phyloP scores from a whole-genome alignment of 2,888 invertebrate species.

The Tiliacea aurago region DNA sequence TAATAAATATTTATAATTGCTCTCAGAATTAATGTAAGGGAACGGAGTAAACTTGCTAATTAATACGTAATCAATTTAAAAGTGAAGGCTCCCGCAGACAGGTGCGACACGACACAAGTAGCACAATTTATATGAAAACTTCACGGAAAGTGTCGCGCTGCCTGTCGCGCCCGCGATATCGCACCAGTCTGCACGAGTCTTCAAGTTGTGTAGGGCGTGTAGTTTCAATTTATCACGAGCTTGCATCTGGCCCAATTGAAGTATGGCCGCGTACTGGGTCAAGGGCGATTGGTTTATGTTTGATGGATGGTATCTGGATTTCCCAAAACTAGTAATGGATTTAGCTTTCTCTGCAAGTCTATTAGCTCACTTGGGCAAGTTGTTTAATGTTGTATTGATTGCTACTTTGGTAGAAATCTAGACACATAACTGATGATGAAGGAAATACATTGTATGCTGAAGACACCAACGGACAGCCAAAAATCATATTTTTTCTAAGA shows the following conservation, averaged over 20 bases:
- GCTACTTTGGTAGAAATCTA: not conserved
- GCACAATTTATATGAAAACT: no score
- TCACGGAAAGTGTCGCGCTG: no score
- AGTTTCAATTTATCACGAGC: constrained; percentile 21
- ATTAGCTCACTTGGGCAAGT: not conserved
- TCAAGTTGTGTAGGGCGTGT: constrained; percentile 8
- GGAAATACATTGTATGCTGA: not conserved
- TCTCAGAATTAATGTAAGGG: constrained; percentile 21
- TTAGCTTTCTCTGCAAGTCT: not conserved
- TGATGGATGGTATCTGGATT: constrained; percentile 12
- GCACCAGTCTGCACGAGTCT: no score
- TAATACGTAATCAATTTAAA: constrained; percentile 45
- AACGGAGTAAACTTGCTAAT: constrained; percentile 33
- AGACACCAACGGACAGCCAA: not conserved
- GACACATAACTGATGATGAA: not conserved
- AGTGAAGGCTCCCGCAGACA: not conserved
- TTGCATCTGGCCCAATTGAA: constrained; percentile 32
- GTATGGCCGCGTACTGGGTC: constrained; percentile 28
- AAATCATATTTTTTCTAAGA: not conserved
- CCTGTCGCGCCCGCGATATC: no score
- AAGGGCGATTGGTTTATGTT: constrained; percentile 29
- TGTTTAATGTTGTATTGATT: not conserved
- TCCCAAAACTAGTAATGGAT: not conserved
- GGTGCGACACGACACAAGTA: no score
- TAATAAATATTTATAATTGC: constrained; percentile 24